phyloP scores from a whole-genome alignment of 2,113 vertebrate species.

The Ploceus nigricollis region DNA sequence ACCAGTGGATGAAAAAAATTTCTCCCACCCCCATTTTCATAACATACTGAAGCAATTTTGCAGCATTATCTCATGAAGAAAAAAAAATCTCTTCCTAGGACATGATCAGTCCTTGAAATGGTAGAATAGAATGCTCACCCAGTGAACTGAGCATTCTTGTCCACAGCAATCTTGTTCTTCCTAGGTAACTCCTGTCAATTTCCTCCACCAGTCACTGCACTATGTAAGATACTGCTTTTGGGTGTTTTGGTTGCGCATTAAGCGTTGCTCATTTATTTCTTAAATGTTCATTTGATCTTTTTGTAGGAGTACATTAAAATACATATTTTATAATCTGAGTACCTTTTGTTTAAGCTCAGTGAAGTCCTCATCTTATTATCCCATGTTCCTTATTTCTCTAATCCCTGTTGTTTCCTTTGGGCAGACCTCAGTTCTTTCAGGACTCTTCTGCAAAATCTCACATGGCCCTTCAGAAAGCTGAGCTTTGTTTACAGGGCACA shows the following conservation, averaged over 20 bases:
- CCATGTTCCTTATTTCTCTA: neutral
- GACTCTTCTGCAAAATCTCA: conserved; percentile 5
- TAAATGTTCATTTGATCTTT: neutral
- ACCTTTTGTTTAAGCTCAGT: neutral
- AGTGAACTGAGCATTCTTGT: neutral
- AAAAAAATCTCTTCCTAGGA: neutral
- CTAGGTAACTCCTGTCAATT: neutral
- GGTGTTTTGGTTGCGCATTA: neutral
- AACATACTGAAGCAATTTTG: neutral
- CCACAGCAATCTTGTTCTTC: neutral
- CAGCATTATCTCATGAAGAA: neutral
- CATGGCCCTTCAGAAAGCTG: conserved; percentile 3
- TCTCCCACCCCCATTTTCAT: fast-evolving
- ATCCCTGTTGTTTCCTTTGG: neutral
- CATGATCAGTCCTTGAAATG: neutral
- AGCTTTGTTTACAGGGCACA: conserved; percentile 44
- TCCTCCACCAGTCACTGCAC: neutral
- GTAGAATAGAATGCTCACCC: neutral
- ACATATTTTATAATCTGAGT: neutral
- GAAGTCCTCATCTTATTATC: neutral
- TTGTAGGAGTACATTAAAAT: neutral
- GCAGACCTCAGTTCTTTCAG: neutral
- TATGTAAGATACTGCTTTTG: neutral
- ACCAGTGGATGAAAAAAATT: neutral
- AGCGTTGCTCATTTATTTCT: neutral